Evolutionary conservation across 2,888 invertebrate species (phyloP).

Genomic region (Crossocerus cetratus): DNA sequence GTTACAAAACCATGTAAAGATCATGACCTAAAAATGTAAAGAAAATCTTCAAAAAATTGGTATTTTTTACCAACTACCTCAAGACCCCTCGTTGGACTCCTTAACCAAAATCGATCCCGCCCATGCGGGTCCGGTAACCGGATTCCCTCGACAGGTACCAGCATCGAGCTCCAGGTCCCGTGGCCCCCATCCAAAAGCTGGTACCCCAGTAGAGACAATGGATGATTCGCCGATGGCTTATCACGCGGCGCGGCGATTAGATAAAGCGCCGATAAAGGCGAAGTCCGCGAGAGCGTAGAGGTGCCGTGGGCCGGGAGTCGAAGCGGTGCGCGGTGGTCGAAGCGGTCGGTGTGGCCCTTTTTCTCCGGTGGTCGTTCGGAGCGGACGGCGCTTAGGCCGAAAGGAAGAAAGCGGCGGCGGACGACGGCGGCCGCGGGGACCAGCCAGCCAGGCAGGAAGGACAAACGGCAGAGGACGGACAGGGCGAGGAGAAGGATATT

Average conservation of each 20-base stretch:
- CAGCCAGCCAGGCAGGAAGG: neutral
- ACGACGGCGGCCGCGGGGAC: neutral
- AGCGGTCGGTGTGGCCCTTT: neutral
- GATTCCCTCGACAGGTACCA: too few species aligned
- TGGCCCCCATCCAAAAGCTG: too few species aligned
- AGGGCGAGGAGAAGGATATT: neutral
- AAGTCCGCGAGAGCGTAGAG: neutral
- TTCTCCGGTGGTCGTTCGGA: too few species aligned
- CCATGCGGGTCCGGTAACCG: too few species aligned
- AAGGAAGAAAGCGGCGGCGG: neutral
- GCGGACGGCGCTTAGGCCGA: too few species aligned
- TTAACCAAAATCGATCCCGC: too few species aligned
- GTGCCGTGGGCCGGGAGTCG: neutral
- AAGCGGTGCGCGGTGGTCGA: neutral
- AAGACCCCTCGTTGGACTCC: too few species aligned
- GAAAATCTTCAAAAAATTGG: too few species aligned
- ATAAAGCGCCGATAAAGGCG: conserved; percentile 22
- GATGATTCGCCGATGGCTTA: conserved; percentile 22
- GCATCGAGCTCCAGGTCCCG: too few species aligned
- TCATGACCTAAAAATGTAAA: too few species aligned
- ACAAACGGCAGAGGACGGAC: conserved; percentile 13
- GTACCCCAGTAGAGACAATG: conserved; percentile 2
- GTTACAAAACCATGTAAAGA: too few species aligned
- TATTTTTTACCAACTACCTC: too few species aligned
- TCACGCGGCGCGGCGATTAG: conserved; percentile 32